phyloP scores from a whole-genome alignment of 2,797 vertebrate species.

The Sebastes diaconus region DNA sequence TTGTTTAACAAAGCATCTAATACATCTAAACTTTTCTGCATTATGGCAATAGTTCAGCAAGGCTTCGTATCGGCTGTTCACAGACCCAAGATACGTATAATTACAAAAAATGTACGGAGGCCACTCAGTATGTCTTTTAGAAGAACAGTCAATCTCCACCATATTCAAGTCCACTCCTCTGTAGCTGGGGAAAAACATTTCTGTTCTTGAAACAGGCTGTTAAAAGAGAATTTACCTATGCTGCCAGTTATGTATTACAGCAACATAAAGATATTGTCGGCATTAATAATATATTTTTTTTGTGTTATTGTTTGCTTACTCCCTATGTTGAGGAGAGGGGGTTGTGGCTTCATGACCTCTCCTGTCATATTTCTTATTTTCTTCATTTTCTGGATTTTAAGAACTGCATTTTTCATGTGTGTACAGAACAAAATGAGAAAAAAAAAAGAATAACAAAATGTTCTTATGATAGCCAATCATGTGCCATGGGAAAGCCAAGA shows the following conservation, averaged over 20 bases:
- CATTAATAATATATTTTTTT: neutral
- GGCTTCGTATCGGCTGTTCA: neutral
- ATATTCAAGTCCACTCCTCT: neutral
- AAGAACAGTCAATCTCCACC: neutral
- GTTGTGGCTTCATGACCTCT: no score
- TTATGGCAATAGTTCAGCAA: neutral
- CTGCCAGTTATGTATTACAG: neutral
- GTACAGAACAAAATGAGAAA: no score
- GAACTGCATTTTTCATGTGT: no score
- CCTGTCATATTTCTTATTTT: no score
- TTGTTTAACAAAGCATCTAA: conserved; percentile 1
- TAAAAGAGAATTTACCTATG: neutral
- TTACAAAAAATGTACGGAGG: neutral
- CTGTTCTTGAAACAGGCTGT: neutral
- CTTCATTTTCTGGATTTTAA: no score
- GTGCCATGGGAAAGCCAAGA: neutral
- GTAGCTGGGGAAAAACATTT: neutral
- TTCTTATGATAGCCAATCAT: neutral
- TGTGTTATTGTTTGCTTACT: no score
- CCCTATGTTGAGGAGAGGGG: no score
- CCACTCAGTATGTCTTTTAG: neutral
- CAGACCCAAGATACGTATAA: neutral
- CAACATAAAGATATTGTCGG: neutral
- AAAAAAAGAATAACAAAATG: neutral
- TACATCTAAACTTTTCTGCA: neutral